Base-by-base conservation (phyloP, 2,797 vertebrate species). In the Zonotrichia albicollis region DNA sequence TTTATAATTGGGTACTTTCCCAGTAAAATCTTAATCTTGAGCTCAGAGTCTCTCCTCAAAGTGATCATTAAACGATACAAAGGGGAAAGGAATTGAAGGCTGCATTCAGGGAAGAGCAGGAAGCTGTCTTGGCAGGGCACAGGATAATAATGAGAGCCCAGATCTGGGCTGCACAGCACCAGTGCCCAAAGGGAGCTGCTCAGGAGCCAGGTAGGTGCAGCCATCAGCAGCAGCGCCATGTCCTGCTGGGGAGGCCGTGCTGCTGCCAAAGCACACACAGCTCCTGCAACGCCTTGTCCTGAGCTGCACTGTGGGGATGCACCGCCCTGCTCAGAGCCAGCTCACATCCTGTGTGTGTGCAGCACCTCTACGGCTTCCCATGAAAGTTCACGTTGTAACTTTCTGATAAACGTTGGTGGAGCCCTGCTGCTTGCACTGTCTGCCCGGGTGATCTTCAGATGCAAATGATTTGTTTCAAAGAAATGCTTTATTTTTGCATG, bases 401-500 rank as follows among this genome's bases (percentile, higher is more conserved):
- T 93, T 84, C 64, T 78, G 51, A 54, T 71, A 34, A 30, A 86
- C 86, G 57, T 22, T 86, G 64, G 23, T 83, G 71, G 60, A 76
- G 26, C 16, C 20, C n/a, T 6, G 11, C 48, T 1, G 15, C 68
- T 89, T 64, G 51, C 53, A 45, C 60, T 62, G 22, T 80, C 61
- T 76, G 79, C 65, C 85, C 84, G 45, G 36, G 36, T 84, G 50
- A 79, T 80, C 61, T 80, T 84, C 68, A 77, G 77, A 91, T 53
- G 46, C 77, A 84, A 82, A 66, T 67, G 55, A 51, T 84, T 51
- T 64, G 19, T 55, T 40, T 76, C 45, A 66, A 93, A 87, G 68
- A 94, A 90, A 90, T 80, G n/a, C 72, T 96, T 93, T 78, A n/a
- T 54, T 95, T 95, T 94, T 93, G 85, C 75, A 92, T 32, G 1